These are phyloP conservation scores for Calosoma granatense DNA, from an alignment of 1,140 invertebrate species.

Conservation along the genomic window DNA sequence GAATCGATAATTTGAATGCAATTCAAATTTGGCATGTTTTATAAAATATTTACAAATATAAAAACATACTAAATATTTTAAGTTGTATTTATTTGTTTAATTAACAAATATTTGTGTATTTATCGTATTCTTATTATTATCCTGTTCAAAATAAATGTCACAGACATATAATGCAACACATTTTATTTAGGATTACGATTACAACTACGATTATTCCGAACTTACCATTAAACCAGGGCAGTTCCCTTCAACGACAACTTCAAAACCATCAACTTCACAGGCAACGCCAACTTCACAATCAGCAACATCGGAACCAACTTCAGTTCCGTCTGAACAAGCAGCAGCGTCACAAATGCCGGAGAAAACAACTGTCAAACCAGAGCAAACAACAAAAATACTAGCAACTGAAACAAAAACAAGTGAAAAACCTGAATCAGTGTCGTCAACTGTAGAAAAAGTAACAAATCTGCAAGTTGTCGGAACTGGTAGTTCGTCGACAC, in stretches of 20 bases:
- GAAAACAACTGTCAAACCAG: not conserved
- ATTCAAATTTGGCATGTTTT: no score
- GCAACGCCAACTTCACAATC: slow-evolving; percentile 23
- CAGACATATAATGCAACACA: no score
- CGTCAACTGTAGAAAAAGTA: not conserved
- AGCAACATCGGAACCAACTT: slow-evolving; percentile 21
- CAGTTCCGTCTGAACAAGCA: not conserved
- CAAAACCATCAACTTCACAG: slow-evolving; percentile 12
- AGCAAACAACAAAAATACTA: slow-evolving; percentile 11
- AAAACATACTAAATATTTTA: no score
- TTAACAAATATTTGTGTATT: no score
- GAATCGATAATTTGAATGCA: no score
- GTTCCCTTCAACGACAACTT: slow-evolving; percentile 25
- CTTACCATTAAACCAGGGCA: slow-evolving; percentile 43
- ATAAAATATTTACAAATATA: no score
- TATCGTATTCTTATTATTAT: no score
- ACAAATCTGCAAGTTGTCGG: not conserved
- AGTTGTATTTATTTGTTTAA: no score
- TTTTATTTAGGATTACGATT: slow-evolving; percentile 49
- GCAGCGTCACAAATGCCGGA: not conserved
- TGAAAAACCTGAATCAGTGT: no score
- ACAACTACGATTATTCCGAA: slow-evolving; percentile 47
- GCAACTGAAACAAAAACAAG: not conserved
- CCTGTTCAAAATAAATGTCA: no score
- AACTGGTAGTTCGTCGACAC: not conserved